A percentile compares a stretch with the other conserved stretches of the same genome.
These are phyloP conservation scores for Helicoverpa assulta DNA, from an alignment of 2,888 invertebrate species.

Conservation along the genomic window DNA sequence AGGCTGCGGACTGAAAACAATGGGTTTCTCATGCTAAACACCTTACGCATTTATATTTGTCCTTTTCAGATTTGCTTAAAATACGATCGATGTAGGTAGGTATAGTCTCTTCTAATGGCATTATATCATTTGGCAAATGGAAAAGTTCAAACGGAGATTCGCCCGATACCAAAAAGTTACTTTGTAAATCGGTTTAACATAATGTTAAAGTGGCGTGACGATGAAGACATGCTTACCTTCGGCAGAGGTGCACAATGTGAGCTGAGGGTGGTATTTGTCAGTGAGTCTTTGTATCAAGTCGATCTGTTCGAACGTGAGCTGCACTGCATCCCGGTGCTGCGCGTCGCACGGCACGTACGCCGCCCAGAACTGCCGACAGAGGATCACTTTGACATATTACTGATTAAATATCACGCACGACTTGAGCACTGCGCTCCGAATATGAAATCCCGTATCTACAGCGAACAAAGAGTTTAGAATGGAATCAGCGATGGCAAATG, in stretches of 20 bases:
- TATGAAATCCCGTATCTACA: constrained; percentile 69
- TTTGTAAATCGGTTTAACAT: no score
- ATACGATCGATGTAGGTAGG: neutral
- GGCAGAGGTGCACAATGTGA: constrained; percentile 94
- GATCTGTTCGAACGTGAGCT: constrained; percentile 95
- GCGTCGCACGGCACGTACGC: constrained; percentile 95
- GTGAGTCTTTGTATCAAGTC: constrained; percentile 96
- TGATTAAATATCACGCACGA: constrained; percentile 84
- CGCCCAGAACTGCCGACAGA: constrained; percentile 94
- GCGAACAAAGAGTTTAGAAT: constrained; percentile 69
- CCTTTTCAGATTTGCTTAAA: constrained; percentile 53
- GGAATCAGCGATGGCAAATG: constrained; percentile 61
- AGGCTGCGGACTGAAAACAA: constrained; percentile 67
- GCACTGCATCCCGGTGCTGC: constrained; percentile 95
- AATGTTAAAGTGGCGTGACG: no score
- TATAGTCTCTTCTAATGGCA: no score
- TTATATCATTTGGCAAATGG: no score
- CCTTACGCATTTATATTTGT: constrained; percentile 62
- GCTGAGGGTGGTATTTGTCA: constrained; percentile 94
- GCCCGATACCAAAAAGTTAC: no score
- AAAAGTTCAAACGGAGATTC: no score
- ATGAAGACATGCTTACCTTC: constrained; percentile 89
- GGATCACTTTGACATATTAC: constrained; percentile 68
- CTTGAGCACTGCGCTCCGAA: constrained; percentile 68
- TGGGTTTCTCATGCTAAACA: constrained; percentile 77